Percentiles rank a stretch among this genome's conserved stretches.
Conservation (phyloP, 2,888 invertebrate genomes). For the Thereva nobilitata region DNA sequence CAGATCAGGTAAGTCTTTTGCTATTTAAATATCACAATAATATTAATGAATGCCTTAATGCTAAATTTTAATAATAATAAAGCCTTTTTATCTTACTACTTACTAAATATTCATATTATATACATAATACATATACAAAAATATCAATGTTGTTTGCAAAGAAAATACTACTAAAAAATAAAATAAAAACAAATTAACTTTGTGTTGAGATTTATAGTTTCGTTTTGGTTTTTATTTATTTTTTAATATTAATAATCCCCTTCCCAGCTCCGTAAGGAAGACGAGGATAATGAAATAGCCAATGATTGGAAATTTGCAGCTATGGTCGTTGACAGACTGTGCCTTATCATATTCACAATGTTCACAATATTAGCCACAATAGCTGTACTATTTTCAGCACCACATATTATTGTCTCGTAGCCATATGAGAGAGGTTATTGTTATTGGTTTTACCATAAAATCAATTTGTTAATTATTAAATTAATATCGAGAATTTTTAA, state of each 20-base stretch:
- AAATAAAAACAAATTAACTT: background rate
- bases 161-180: background rate
- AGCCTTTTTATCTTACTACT: constrained; percentile 10
- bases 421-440: constrained; percentile 61
- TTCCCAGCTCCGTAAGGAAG: constrained; percentile 84
- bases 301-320: constrained; percentile 99
- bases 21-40: constrained; percentile 17
- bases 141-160: background rate
- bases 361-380: constrained; percentile 97
- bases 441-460: constrained; percentile 61
- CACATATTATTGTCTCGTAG: constrained; percentile 70
- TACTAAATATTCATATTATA: background rate
- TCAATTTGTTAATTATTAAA: constrained; percentile 61
- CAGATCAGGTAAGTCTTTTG: constrained; percentile 72
- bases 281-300: constrained; percentile 90
- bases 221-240: constrained; percentile 5
- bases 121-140: background rate
- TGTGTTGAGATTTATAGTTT: background rate
- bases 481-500: constrained; percentile 61
- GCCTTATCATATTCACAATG: constrained; percentile 98
- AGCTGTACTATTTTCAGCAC: constrained; percentile 95
- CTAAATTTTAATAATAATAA: background rate
- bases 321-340: constrained; percentile 99
- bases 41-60: constrained; percentile 34
- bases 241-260: constrained; percentile 23